Evolutionary conservation across 2,797 vertebrate species (phyloP).

Genomic region (Lithobates sylvaticus): DNA sequence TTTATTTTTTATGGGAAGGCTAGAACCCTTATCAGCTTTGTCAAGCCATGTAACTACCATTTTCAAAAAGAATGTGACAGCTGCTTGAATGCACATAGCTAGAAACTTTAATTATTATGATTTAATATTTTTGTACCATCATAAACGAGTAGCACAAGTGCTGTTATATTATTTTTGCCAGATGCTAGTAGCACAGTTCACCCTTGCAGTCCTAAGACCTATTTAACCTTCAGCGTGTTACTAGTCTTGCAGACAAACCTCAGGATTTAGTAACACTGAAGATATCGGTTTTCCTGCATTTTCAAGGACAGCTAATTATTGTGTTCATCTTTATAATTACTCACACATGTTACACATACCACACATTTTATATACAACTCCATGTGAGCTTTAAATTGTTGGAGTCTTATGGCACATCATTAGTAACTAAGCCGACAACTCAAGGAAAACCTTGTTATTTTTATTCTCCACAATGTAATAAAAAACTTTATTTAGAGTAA

Average conservation of each 20-base stretch:
- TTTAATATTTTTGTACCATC: not conserved
- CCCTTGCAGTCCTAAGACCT: not conserved
- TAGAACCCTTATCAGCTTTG: no score
- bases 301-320: conserved; percentile 43
- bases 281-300: conserved; percentile 35
- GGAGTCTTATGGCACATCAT: conserved; percentile 8
- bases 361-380: conserved; percentile 8
- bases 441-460: conserved; percentile 34
- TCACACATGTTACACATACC: conserved; percentile 31
- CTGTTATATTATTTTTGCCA: not conserved
- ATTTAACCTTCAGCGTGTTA: not conserved
- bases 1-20: no score
- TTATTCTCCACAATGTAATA: conserved; percentile 15
- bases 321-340: conserved; percentile 35
- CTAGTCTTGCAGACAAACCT: conserved; percentile 12
- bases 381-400: conserved; percentile 32
- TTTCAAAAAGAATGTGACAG: not conserved
- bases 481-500: not conserved
- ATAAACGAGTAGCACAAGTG: not conserved
- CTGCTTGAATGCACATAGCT: not conserved
- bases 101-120: not conserved
- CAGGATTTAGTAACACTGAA: conserved; percentile 18
- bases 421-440: conserved; percentile 38
- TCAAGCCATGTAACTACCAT: no score
- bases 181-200: not conserved